Evolutionary conservation across 2,797 vertebrate species (phyloP).

Genomic region (Cichlasoma orientale): DNA sequence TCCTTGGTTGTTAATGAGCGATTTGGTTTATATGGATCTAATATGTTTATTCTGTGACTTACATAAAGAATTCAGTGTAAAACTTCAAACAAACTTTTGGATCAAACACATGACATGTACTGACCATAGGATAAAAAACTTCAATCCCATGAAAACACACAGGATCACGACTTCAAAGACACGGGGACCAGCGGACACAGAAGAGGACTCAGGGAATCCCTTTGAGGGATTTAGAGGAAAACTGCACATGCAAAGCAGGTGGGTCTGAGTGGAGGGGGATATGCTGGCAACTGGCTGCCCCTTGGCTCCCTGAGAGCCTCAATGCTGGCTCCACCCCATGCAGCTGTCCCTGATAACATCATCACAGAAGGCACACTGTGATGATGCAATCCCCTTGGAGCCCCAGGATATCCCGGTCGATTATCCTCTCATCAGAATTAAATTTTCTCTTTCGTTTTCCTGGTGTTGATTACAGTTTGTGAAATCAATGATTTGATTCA

Average conservation of each 20-base stretch:
- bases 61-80: constrained; percentile 42
- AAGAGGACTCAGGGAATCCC: constrained; percentile 74
- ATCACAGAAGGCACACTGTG: constrained; percentile 59
- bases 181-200: constrained; percentile 51
- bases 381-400: constrained; percentile 77
- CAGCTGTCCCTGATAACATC: constrained; percentile 83
- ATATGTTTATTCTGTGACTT: constrained; percentile 40
- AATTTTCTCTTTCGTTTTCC: constrained; percentile 45
- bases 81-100: constrained; percentile 71
- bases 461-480: constrained; percentile 47
- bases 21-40: constrained; percentile 22
- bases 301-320: constrained; percentile 65
- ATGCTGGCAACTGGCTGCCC: constrained; percentile 68
- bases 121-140: constrained; percentile 64
- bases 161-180: constrained; percentile 72
- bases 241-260: constrained; percentile 73
- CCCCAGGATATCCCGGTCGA: constrained; percentile 64
- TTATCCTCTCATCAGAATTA: constrained; percentile 58
- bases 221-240: constrained; percentile 76
- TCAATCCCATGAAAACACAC: constrained; percentile 68
- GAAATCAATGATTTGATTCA: constrained; percentile 24
- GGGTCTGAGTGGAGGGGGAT: constrained; percentile 64
- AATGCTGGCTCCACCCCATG: constrained; percentile 57
- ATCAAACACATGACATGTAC: constrained; percentile 64
- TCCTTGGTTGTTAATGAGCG: constrained; percentile 36